Base-by-base conservation (phyloP, 2,888 invertebrate species). In the Oasisia sp. region DNA sequence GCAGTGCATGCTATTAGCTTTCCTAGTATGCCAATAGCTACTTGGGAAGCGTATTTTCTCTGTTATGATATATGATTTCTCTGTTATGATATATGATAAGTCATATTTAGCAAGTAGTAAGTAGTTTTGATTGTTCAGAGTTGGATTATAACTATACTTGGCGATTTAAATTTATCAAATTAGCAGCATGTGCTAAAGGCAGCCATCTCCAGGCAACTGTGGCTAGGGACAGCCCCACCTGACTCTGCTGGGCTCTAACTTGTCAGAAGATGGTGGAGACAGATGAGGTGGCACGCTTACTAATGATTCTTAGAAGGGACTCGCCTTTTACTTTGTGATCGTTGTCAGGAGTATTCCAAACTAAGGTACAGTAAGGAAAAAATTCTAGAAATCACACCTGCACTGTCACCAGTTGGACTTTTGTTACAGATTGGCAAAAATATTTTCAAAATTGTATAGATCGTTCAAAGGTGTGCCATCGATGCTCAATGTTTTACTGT, bases 261-360 rank as follows among this genome's bases (percentile, higher is more conserved):
- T 74, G 74, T 74, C 27, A 74, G 74, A 74, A 74, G 74, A 19
- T 74, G 74, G 74, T 74, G 14, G 27, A 74, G 74, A 19, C n/a
- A n/a, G 74, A 74, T 74, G 74, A 74, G 74, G 74, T 74, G 74
- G 74, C 74, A 14, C 14, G 19, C 27, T 74, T 74, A 7, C 74
- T 74, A n/a, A 74, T 74, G 74, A 74, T 74, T 74, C n/a, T 3
- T 74, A 74, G 74, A 74, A 74, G 74, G 74, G 74, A 74, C 74
- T 74, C 74, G 74, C 27, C 27, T 74, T 74, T 74, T 74, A 74
- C 27, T 74, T 74, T 74, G 74, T 74, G 74, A 74, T 74, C 27
- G 74, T 74, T 74, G 74, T 74, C n/a, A n/a, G n/a, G 74, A 74
- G 74, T 74, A 74, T 19, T 74, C 74, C 74, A 74, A 74, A 74